Evolutionary conservation across 1,140 invertebrate species (phyloP), one percentile per base, ranked within the genome.

Genomic region (Drosophila punjabiensis): DNA sequence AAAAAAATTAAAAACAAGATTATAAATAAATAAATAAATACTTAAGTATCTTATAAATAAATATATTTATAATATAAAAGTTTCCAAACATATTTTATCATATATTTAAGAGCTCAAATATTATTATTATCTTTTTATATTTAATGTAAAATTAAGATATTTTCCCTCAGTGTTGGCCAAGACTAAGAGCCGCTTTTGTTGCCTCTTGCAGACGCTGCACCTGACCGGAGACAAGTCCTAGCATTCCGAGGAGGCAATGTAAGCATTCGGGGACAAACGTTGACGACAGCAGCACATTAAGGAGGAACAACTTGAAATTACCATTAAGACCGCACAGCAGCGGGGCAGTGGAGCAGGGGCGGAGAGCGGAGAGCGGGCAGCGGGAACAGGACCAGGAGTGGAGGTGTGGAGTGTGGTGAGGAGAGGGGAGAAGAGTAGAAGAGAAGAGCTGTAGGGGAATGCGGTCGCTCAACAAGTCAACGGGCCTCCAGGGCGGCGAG

Each of bases 381-480:
- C 18, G 43, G 59, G 32, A 11, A 48, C n/a, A 14, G 64, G 59
- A 39, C 35, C 43, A 64, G 35, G 24, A 56, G 37, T 33, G 41
- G 33, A n/a, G n/a, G n/a, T n/a, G 35, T 13, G 20, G 4, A 43
- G 37, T 14, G 47, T 7, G 59, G 37, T 5, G 48, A 14, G 18
- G 16, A 60, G 47, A 24, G 14, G 14, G 24, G 39, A 13, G 24
- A 9, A 48, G 48, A n/a, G 24, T 28, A 28, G 93, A 0, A n/a
- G n/a, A n/a, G n/a, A n/a, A n/a, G n/a, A n/a, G 96, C 63, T 33
- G 32, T 37, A 35, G 28, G n/a, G 92, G 3, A 84, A 95, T 6
- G 96, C 93, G 81, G 96, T 95, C 18, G 96, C 93, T 24, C 96
- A 84, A 43, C 96, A 96, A 92, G 96, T 94, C 50, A 95, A 94